These are phyloP conservation scores for Calyptomena viridis DNA, from an alignment of 2,113 vertebrate genomes.

Conservation along the genomic window DNA sequence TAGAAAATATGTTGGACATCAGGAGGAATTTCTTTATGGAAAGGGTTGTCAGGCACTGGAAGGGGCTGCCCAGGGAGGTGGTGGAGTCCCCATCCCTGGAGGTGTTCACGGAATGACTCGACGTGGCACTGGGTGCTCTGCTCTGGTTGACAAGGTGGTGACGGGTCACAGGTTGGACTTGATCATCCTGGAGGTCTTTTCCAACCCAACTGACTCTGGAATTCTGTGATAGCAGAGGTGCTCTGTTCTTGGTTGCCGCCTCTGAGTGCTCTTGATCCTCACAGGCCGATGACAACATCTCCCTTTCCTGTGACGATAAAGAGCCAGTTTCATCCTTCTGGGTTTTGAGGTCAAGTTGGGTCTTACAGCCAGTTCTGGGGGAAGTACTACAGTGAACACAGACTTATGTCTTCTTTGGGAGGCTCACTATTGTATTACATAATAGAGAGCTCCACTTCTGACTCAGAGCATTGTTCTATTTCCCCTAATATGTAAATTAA, in stretches of 20 bases:
- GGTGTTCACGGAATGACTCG: neutral
- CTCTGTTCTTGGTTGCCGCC: neutral
- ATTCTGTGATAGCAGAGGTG: neutral
- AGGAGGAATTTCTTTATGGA: neutral
- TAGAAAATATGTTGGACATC: neutral
- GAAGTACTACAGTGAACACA: neutral
- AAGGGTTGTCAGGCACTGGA: rapidly evolving
- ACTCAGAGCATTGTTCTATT: neutral
- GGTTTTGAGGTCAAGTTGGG: constrained; percentile 17
- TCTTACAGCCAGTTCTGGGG: neutral
- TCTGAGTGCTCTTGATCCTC: rapidly evolving
- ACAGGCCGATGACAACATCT: neutral
- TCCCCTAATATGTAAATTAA: constrained; percentile 14
- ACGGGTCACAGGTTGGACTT: rapidly evolving
- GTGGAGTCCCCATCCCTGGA: neutral
- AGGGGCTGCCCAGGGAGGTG: neutral
- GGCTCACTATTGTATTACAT: neutral
- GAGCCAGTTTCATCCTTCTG: neutral
- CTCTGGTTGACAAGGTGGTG: neutral
- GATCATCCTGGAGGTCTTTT: rapidly evolving
- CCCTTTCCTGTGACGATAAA: neutral
- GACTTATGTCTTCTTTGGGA: neutral
- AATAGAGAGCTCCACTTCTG: neutral
- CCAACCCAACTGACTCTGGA: neutral
- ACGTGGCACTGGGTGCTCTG: rapidly evolving